Percentiles rank a stretch among this genome's conserved stretches.
Evolutionary conservation across 2,888 invertebrate species (phyloP).

Genomic region (Spodoptera littoralis): DNA sequence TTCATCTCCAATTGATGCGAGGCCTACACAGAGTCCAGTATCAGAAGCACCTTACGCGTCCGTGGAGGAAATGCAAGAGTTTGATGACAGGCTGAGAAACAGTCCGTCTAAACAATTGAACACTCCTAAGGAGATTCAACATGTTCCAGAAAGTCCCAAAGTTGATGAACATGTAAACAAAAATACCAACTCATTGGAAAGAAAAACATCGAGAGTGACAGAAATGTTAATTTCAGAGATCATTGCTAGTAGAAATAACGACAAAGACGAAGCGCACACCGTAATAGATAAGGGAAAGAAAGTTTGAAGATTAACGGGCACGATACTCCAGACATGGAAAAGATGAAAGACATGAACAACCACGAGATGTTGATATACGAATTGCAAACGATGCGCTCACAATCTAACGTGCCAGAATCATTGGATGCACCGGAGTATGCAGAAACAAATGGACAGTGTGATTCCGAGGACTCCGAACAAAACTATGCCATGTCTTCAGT

Average conservation of each 20-base stretch:
- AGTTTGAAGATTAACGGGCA: conserved; percentile 71
- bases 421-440: conserved; percentile 65
- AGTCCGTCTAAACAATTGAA: conserved; percentile 76
- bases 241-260: conserved; percentile 84
- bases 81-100: conserved; percentile 81
- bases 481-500: conserved; percentile 81
- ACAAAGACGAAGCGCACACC: conserved; percentile 80
- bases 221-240: conserved; percentile 88
- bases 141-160: conserved; percentile 62
- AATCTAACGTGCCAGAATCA: conserved; percentile 76
- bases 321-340: conserved; percentile 72
- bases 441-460: conserved; percentile 75
- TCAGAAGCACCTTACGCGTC: conserved; percentile 84
- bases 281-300: conserved; percentile 85
- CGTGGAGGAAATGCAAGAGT: conserved; percentile 82
- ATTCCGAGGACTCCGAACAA: conserved; percentile 81
- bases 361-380: conserved; percentile 92
- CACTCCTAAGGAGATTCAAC: conserved; percentile 61
- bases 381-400: conserved; percentile 90
- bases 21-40: conserved; percentile 70
- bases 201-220: conserved; percentile 85
- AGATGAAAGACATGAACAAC: conserved; percentile 87
- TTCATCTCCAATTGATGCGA: conserved; percentile 82
- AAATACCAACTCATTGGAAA: conserved; percentile 82
- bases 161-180: conserved; percentile 71